Base-by-base conservation (phyloP, 2,888 invertebrate genomes). In the Mythimna pallens region DNA sequence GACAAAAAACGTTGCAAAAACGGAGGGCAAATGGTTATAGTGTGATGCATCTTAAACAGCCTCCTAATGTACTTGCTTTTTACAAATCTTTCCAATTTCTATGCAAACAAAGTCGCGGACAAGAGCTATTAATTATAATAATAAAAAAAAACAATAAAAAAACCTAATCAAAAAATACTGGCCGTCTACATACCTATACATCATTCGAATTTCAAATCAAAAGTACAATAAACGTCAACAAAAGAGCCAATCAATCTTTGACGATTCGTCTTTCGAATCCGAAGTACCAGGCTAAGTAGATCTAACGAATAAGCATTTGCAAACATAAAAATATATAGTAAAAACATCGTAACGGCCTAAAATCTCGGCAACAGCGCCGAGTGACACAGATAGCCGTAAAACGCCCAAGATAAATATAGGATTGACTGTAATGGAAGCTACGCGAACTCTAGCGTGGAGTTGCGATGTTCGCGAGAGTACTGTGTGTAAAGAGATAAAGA, bases 381-480 rank as follows among this genome's bases (percentile, higher is more conserved):
- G 86, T 84, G 88, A 86, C 89, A 87, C 85, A 89, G 88, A 89
- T 90, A 86, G 74, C 65, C 85, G 87, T 81, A 86, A 87, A 89
- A 85, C 81, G 87, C 83, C 76, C 73, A 86, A 88, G 86, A 91
- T 89, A 91, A 91, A 89, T 87, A 88, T 84, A 36, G 34, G 74
- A 20, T 1, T 3, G 22, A n/a, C 34, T 34, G 50, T 70, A 78
- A 9, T 57, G 25, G 20, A 57, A 81, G 87, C 72, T 86, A 76
- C 20, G 84, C 87, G 43, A 81, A 2, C 25, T n/a, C 14, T 34
- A 55, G 70, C 55, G 30, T 50, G 50, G 50, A 3, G 0, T 52
- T 3, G 50, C 50, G 8, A 52, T 52, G n/a, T 52, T 52, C 9
- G n/a, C n/a, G n/a, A 52, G 9, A n/a, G n/a, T 8, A 6, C 5